These are phyloP conservation scores for Hydrozoanthus gracilis DNA, from an alignment of 92 coral and sea anemone genomes.

Conservation along the genomic window DNA sequence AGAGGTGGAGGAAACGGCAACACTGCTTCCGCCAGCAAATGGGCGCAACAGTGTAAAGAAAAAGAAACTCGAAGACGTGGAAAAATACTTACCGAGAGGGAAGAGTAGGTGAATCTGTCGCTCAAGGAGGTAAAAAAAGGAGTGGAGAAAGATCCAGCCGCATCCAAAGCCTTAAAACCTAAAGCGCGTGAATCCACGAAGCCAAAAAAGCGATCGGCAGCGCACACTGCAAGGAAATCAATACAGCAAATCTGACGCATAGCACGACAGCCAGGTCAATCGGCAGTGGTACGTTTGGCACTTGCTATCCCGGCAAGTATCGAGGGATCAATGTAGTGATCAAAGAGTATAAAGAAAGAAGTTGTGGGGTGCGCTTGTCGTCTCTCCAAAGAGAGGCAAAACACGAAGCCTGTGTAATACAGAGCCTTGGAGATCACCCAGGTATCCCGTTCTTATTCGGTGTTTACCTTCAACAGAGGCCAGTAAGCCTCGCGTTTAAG, in stretches of 20 bases:
- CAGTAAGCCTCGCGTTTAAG: conserved; percentile 46
- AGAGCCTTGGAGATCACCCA: conserved; percentile 51
- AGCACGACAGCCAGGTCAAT: conserved; percentile 17
- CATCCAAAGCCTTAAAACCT: conserved; percentile 2
- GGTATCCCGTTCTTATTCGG: conserved; percentile 60
- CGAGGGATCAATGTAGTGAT: conserved; percentile 54
- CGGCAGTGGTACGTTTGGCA: conserved; percentile 57
- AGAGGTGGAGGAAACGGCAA: conserved; percentile 3
- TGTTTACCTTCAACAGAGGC: conserved; percentile 15
- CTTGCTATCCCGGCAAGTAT: conserved; percentile 54
- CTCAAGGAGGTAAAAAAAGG: not conserved
- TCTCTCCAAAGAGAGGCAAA: conserved; percentile 34
- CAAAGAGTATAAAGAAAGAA: conserved; percentile 45
- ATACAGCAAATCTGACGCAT: conserved; percentile 32
- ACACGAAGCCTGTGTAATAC: conserved; percentile 30
- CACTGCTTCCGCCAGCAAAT: not conserved
- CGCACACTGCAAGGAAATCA: conserved; percentile 11
- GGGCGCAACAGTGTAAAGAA: not conserved
- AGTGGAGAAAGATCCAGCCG: conserved; percentile 6
- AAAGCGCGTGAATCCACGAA: conserved; percentile 11
- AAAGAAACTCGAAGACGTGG: conserved; percentile 22
- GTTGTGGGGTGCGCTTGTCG: not conserved
- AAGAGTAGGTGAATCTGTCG: conserved; percentile 46
- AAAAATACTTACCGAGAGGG: conserved; percentile 35
- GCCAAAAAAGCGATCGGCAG: conserved; percentile 11